A percentile compares a stretch with the other conserved stretches of the same genome.
Evolutionary conservation across 1,140 invertebrate species (phyloP).

Genomic region (Brachionus rotundiformis): DNA sequence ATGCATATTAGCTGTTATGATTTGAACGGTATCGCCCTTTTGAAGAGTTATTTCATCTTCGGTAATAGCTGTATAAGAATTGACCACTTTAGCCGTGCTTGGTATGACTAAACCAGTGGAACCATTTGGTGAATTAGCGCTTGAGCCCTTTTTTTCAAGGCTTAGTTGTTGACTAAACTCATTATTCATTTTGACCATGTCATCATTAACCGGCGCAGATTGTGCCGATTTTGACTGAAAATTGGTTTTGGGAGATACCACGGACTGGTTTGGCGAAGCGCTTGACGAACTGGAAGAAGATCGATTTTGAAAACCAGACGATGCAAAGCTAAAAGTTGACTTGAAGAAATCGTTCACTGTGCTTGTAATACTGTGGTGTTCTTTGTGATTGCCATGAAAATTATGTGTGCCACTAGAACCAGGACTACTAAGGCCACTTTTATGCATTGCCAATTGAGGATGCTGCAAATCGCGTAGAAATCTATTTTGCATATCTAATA

Average conservation of each 20-base stretch:
- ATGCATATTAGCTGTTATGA: conserved; percentile 60
- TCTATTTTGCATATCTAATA: conserved; percentile 54
- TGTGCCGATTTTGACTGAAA: background rate
- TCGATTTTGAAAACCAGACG: conserved; percentile 42
- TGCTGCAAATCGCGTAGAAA: conserved; percentile 67
- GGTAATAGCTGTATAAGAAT: conserved; percentile 64
- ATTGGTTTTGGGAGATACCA: background rate
- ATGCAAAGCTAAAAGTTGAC: conserved; percentile 29
- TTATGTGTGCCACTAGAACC: conserved; percentile 54
- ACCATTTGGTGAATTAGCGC: background rate
- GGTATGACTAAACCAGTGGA: conserved; percentile 34
- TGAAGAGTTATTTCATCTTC: conserved; percentile 65
- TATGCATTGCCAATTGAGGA: conserved; percentile 62
- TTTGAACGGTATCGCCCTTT: conserved; percentile 65
- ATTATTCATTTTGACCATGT: conserved; percentile 6
- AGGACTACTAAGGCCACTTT: conserved; percentile 51
- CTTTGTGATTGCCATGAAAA: conserved; percentile 51
- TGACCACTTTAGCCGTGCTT: conserved; percentile 57
- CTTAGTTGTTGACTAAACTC: conserved; percentile 17
- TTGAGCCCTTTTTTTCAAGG: background rate
- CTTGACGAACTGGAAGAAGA: conserved; percentile 37
- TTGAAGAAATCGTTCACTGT: conserved; percentile 47
- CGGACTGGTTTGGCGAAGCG: conserved; percentile 15
- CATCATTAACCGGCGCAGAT: background rate
- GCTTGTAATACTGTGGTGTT: conserved; percentile 44